Conservation (phyloP, 1,140 invertebrate genomes). For the Platorchestia sp. region DNA sequence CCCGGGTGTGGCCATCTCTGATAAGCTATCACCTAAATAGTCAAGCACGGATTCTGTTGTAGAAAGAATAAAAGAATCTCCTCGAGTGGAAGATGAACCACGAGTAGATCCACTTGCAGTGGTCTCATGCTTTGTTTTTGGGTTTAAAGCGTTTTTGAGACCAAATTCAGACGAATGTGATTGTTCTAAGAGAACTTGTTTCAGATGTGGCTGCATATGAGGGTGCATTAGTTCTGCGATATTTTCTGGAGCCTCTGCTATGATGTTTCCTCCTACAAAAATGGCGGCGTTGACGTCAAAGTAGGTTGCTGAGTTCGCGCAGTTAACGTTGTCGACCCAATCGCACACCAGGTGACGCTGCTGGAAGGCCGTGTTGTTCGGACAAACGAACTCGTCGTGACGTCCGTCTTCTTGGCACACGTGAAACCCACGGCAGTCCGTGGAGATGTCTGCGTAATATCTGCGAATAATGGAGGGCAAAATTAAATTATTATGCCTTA, state of each 20-base stretch:
- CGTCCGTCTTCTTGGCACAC: conserved; percentile 27
- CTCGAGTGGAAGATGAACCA: neutral
- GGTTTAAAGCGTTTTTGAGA: neutral
- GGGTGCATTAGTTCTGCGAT: conserved; percentile 10
- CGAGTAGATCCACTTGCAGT: neutral
- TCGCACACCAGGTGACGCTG: conserved; percentile 56
- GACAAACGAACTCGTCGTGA: conserved; percentile 45
- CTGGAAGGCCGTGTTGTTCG: conserved; percentile 52
- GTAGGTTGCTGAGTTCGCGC: neutral
- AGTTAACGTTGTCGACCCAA: conserved; percentile 38
- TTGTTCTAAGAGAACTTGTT: neutral
- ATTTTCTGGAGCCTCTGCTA: neutral
- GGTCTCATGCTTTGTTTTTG: neutral
- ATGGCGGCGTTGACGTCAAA: conserved; percentile 45
- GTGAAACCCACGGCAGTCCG: conserved; percentile 40
- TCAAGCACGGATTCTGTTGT: conserved; percentile 3
- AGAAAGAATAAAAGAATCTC: neutral
- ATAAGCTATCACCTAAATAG: conserved; percentile 32
- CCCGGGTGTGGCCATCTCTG: neutral
- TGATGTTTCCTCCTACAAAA: neutral
- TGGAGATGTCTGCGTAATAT: conserved; percentile 24
- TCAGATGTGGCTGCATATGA: conserved; percentile 33
- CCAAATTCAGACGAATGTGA: neutral
- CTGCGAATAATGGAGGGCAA: neutral
- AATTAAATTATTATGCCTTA: too few species aligned